phyloP scores from a whole-genome alignment of 2,113 vertebrate genomes.

The Nesoenas mayeri region DNA sequence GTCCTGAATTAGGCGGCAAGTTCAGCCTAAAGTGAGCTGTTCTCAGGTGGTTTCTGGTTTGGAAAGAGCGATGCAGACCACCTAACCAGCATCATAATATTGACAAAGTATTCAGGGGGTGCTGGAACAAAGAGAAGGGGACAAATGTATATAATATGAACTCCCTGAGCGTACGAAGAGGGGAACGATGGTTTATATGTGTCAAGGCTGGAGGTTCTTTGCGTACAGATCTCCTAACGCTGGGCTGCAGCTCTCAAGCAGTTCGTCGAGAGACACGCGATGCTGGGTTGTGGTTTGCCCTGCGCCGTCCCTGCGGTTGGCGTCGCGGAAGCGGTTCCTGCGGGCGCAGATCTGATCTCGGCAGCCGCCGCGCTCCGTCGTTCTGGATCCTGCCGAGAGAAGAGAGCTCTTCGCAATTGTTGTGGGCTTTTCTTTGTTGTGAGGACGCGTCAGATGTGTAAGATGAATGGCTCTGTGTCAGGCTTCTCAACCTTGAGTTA shows the following conservation, averaged over 20 bases:
- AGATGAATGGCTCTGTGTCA: background rate
- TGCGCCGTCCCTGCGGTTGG: slow-evolving; percentile 61
- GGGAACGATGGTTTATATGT: background rate
- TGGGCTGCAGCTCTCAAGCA: background rate
- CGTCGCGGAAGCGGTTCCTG: slow-evolving; percentile 73
- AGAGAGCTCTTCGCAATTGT: background rate
- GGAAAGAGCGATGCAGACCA: no score
- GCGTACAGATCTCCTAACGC: background rate
- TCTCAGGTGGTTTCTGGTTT: background rate
- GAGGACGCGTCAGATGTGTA: background rate
- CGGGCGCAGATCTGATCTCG: slow-evolving; percentile 68
- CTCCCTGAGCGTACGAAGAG: background rate
- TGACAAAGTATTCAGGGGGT: background rate
- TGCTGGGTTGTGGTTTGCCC: slow-evolving; percentile 66
- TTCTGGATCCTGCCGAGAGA: background rate
- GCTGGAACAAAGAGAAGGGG: background rate
- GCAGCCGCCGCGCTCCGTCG: slow-evolving; percentile 17
- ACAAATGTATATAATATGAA: accelerated
- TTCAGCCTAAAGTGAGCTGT: background rate
- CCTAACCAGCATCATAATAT: background rate
- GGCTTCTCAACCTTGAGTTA: background rate
- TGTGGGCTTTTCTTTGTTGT: background rate
- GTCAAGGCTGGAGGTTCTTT: background rate
- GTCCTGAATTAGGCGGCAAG: background rate
- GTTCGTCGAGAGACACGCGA: background rate